phyloP scores from a whole-genome alignment of 2,888 invertebrate species.

The Chrysolina haemoptera region DNA sequence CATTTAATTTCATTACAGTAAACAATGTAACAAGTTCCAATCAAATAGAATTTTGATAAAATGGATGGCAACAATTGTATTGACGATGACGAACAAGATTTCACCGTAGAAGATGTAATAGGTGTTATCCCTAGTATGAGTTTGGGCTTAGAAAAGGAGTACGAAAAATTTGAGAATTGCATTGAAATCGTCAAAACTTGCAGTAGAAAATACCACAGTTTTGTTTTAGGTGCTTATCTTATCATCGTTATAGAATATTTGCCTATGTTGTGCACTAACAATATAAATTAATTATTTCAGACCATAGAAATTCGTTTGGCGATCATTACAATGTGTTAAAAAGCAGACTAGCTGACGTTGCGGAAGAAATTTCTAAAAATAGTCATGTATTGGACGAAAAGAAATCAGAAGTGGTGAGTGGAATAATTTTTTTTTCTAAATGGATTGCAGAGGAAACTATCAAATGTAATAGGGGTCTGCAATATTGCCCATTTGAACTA shows the following conservation, averaged over 20 bases:
- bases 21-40: background rate
- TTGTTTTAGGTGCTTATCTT: background rate
- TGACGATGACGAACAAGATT: background rate
- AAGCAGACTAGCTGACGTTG: background rate
- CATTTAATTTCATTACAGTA: background rate
- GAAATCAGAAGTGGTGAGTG: slow-evolving; percentile 7
- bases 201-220: background rate
- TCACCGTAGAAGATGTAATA: background rate
- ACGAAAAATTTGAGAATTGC: background rate
- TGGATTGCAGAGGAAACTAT: too few relatives aligned
- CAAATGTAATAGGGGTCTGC: too few relatives aligned
- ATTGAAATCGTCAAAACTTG: background rate
- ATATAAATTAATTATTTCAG: background rate
- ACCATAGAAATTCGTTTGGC: background rate
- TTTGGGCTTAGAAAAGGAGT: background rate
- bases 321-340: background rate
- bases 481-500: too few relatives aligned
- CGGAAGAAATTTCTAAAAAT: background rate
- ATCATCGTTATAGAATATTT: background rate
- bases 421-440: too few relatives aligned
- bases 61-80: background rate
- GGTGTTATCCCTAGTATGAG: background rate
- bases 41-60: background rate
- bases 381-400: background rate
- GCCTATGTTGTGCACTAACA: background rate